Conservation (phyloP, 1,140 invertebrate genomes). For the Drosophila pseudoananassae region DNA sequence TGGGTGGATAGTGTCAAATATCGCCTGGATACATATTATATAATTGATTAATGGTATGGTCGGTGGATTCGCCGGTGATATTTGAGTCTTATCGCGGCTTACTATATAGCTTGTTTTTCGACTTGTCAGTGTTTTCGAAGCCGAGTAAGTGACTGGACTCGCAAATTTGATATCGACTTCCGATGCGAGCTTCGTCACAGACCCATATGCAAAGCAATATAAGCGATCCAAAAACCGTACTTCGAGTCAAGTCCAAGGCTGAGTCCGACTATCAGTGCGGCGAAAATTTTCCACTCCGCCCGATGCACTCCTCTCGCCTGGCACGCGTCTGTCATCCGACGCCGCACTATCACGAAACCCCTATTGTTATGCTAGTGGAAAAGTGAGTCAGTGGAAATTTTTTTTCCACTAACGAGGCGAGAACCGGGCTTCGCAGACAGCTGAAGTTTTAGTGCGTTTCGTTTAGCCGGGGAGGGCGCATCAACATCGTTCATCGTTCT, state of each 20-base stretch:
- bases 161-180: slow-evolving; percentile 54
- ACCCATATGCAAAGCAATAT: slow-evolving; percentile 23
- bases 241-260: slow-evolving; percentile 57
- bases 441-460: slow-evolving; percentile 50
- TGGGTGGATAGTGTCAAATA: slow-evolving; percentile 51
- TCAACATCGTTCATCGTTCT: slow-evolving; percentile 11
- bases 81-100: slow-evolving; percentile 49
- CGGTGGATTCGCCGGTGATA: slow-evolving; percentile 12
- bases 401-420: slow-evolving; percentile 36
- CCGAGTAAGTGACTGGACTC: slow-evolving; percentile 53
- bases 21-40: slow-evolving; percentile 41
- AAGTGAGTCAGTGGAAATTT: slow-evolving; percentile 72
- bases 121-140: slow-evolving; percentile 34
- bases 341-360: slow-evolving; percentile 32
- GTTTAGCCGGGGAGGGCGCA: slow-evolving; percentile 34
- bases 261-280: slow-evolving; percentile 28
- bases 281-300: slow-evolving; percentile 45
- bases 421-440: slow-evolving; percentile 43
- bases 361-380: slow-evolving; percentile 39
- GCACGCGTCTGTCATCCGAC: slow-evolving; percentile 22
- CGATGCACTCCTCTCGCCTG: neutral
- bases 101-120: slow-evolving; percentile 52
- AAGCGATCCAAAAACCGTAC: slow-evolving; percentile 4
- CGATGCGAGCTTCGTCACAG: slow-evolving; percentile 9
- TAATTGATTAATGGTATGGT: slow-evolving; percentile 28